A percentile compares a stretch with the other conserved stretches of the same genome.
Conservation (phyloP, 1,140 invertebrate genomes). For the Bradysia coprophila region DNA sequence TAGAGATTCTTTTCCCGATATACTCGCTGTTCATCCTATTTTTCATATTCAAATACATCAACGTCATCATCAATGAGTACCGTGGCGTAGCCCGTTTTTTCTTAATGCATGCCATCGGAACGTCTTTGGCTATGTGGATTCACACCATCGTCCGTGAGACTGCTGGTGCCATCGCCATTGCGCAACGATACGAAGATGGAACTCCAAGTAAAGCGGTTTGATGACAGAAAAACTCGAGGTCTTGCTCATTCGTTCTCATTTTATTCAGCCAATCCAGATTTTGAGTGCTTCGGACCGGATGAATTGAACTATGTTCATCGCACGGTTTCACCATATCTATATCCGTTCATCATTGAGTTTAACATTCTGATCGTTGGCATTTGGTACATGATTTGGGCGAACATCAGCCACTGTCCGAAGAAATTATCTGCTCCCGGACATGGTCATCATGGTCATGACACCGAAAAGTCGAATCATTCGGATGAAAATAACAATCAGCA, state of each 20-base stretch:
- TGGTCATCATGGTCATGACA: neutral
- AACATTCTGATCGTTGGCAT: conserved; percentile 52
- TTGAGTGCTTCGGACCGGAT: too few relatives aligned
- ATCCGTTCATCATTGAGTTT: conserved; percentile 56
- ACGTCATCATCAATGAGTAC: conserved; percentile 32
- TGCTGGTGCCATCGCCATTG: conserved; percentile 27
- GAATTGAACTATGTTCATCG: conserved; percentile 28
- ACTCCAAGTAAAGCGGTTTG: too few relatives aligned
- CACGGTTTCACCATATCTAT: conserved; percentile 44
- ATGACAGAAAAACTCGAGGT: too few relatives aligned
- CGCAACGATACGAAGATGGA: neutral
- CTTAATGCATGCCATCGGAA: conserved; percentile 53
- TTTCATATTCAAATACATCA: conserved; percentile 61
- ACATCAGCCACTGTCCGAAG: conserved; percentile 36
- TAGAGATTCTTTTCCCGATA: conserved; percentile 40
- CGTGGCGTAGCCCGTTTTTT: conserved; percentile 40
- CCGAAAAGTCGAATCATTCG: neutral
- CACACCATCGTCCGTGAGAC: conserved; percentile 51
- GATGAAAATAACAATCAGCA: neutral
- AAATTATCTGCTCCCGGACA: conserved; percentile 3
- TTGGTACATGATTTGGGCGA: conserved; percentile 51
- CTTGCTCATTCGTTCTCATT: too few relatives aligned
- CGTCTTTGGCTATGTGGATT: conserved; percentile 53
- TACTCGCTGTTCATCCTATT: conserved; percentile 52
- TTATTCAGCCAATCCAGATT: neutral